Base-by-base conservation (phyloP, 2,797 vertebrate genomes). In the Cichlasoma orientale region DNA sequence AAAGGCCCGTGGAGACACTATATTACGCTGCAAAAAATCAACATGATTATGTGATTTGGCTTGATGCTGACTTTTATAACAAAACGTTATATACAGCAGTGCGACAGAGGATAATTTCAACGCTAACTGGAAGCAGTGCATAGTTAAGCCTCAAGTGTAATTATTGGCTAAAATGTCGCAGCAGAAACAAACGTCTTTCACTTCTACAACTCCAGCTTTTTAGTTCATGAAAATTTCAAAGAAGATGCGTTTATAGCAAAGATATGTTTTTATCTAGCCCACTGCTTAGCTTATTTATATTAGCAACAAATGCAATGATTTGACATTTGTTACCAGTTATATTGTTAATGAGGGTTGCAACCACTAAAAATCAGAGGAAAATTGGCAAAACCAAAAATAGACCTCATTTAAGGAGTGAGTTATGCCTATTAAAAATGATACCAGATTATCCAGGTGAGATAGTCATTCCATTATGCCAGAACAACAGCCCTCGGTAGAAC, bases 11-110 rank as follows among this genome's bases (percentile, higher is more conserved):
- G 53, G 73, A 86, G 77, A 78, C 38, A 33, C 3, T 2, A 3
- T 41, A 23, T 44, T 56, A 69, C 58, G 66, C 74, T 80, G 68
- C 57, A 70, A 59, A 78, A 7, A 9, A 38, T 50, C n/a, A 61
- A 41, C 6, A 57, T 56, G 41, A 74, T 59, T 25, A 10, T 13
- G 18, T 23, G 53, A 47, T 44, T 72, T 18, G 38, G 14, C 21
- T 63, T 36, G 36, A n/a, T 75, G 10, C 38, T 72, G 47, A 72
- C 12, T 68, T 74, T 33, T 38, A 14, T 21, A 13, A 38, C 11
- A 52, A 52, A 41, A 52, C 2, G 38, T 12, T 29, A 50, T 10
- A 29, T 50, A 44, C 41, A 18, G 0, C 61, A 3, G 9, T 19
- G 23, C 47, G 41, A 50, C 25, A 29, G 25, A n/a, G 16, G 13